These are phyloP conservation scores for Cordilura impudica DNA, from an alignment of 2,888 invertebrate species.

Conservation along the genomic window DNA sequence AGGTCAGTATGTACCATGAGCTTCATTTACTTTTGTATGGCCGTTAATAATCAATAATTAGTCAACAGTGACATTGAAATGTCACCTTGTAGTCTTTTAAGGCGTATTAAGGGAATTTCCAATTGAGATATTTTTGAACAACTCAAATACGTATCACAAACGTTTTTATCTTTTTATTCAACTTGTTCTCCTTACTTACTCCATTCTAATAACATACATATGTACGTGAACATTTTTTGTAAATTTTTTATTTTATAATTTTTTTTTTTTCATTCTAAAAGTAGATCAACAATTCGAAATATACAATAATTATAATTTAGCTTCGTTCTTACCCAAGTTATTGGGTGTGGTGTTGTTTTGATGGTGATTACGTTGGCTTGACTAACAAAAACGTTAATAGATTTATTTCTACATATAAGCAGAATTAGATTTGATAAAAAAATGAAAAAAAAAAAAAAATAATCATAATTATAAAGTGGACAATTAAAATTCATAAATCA, in stretches of 20 bases:
- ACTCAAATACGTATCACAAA: too few relatives aligned
- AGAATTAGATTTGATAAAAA: conserved; percentile 22
- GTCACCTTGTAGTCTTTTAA: too few relatives aligned
- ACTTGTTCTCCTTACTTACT: conserved; percentile 54
- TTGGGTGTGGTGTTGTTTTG: conserved; percentile 50
- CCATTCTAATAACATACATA: conserved; percentile 33
- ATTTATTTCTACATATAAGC: conserved; percentile 30
- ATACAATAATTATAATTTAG: conserved; percentile 51
- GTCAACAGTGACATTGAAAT: too few relatives aligned
- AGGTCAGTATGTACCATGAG: too few relatives aligned
- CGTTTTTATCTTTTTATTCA: conserved; percentile 22
- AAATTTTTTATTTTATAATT: neutral
- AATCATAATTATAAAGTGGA: conserved; percentile 38
- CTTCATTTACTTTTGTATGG: too few relatives aligned
- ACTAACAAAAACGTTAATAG: conserved; percentile 22
- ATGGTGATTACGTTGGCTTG: conserved; percentile 44
- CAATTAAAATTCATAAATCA: conserved; percentile 46
- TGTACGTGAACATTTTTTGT: conserved; percentile 38
- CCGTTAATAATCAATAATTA: too few relatives aligned
- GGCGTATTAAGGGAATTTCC: too few relatives aligned
- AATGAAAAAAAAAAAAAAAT: conserved; percentile 5
- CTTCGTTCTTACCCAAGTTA: conserved; percentile 7
- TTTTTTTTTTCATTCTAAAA: conserved; percentile 48
- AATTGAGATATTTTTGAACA: neutral
- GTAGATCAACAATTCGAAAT: conserved; percentile 54